These are phyloP conservation scores for Rhynchophorus ferrugineus DNA, from an alignment of 1,140 invertebrate species.

Conservation along the genomic window DNA sequence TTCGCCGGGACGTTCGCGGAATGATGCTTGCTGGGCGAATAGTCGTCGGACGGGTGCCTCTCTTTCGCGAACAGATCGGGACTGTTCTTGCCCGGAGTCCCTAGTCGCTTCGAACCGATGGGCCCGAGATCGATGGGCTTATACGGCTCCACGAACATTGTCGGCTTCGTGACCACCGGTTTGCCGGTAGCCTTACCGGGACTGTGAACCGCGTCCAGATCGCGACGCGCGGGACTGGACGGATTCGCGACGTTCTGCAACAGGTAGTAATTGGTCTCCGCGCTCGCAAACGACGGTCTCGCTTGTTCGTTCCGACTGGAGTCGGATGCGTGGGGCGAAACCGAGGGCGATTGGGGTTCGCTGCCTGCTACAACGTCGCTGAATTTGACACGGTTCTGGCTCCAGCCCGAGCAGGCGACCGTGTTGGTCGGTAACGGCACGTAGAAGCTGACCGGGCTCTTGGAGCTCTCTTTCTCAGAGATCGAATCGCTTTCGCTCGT, in stretches of 20 bases:
- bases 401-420: conserved; percentile 41
- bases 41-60: background rate
- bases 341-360: conserved; percentile 19
- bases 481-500: conserved; percentile 2
- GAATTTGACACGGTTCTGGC: conserved; percentile 48
- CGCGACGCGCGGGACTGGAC: background rate
- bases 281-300: conserved; percentile 2
- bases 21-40: background rate
- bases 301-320: conserved; percentile 1
- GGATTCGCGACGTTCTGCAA: conserved; percentile 1
- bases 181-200: conserved; percentile 14
- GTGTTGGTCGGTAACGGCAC: conserved; percentile 16
- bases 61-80: conserved; percentile 17
- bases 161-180: conserved; percentile 26
- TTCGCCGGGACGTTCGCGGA: no score
- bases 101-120: conserved; percentile 35
- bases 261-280: background rate
- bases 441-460: conserved; percentile 11
- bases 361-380: conserved; percentile 50
- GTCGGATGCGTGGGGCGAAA: background rate
- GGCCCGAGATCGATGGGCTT: conserved; percentile 36
- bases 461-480: conserved; percentile 9
- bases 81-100: conserved; percentile 16
- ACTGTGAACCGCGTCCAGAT: conserved; percentile 7
- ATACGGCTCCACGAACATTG: conserved; percentile 39